Conservation (phyloP, 2,797 vertebrate genomes). For the Neostethus bicornis region DNA sequence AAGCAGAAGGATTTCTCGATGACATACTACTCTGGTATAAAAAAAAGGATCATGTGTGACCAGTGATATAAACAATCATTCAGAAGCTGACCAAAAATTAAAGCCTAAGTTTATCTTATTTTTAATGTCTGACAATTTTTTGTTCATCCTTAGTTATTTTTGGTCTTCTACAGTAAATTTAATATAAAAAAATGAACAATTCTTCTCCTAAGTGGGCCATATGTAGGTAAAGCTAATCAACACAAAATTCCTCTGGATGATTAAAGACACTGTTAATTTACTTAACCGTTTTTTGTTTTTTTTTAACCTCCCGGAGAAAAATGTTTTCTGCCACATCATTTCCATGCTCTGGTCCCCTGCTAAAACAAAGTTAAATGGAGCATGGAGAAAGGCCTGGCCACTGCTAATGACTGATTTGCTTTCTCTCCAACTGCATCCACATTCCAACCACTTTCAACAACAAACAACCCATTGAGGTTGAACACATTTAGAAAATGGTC, state of each 20-base stretch:
- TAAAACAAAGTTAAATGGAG: slow-evolving; percentile 65
- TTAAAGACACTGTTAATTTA: slow-evolving; percentile 50
- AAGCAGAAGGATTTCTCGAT: slow-evolving; percentile 45
- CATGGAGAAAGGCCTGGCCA: slow-evolving; percentile 55
- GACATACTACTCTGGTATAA: slow-evolving; percentile 51
- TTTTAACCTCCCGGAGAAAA: slow-evolving; percentile 34
- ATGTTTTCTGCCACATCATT: slow-evolving; percentile 54
- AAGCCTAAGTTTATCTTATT: too few relatives aligned
- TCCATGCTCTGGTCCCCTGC: slow-evolving; percentile 43
- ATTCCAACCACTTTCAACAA: slow-evolving; percentile 58
- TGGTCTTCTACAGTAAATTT: slow-evolving; percentile 23
- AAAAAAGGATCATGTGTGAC: slow-evolving; percentile 46
- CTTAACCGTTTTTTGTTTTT: slow-evolving; percentile 41
- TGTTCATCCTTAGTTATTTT: slow-evolving; percentile 36
- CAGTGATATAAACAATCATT: slow-evolving; percentile 33
- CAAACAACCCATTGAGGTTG: slow-evolving; percentile 56
- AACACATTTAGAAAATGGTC: slow-evolving; percentile 60
- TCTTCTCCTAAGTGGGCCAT: slow-evolving; percentile 6
- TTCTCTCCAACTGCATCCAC: slow-evolving; percentile 62
- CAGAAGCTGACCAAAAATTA: slow-evolving; percentile 27
- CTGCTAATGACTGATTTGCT: slow-evolving; percentile 65
- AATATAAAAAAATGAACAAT: slow-evolving; percentile 27
- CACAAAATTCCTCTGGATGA: slow-evolving; percentile 48
- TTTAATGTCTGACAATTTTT: too few relatives aligned
- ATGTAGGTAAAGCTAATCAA: slow-evolving; percentile 27